phyloP scores from a whole-genome alignment of 92 coral and sea anemone genomes.

The Porites divaricata region DNA sequence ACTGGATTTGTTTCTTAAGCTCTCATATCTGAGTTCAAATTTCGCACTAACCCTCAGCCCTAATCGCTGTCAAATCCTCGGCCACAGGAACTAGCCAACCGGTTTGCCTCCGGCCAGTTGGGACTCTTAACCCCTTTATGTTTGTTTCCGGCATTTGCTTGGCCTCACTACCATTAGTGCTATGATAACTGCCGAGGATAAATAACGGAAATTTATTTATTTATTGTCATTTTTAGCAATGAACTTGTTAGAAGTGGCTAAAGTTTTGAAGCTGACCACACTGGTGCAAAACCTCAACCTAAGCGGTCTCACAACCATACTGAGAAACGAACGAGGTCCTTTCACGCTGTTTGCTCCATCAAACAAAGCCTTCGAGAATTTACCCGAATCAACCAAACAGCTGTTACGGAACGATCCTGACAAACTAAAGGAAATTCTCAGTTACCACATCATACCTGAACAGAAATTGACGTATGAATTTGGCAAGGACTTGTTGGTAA shows the following conservation, averaged over 20 bases:
- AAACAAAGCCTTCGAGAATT: constrained; percentile 78
- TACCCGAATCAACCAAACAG: constrained; percentile 62
- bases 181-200: too few relatives aligned
- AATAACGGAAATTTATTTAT: not conserved
- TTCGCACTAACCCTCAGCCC: too few relatives aligned
- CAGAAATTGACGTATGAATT: constrained; percentile 75
- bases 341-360: constrained; percentile 91
- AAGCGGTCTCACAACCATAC: constrained; percentile 52
- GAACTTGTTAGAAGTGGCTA: constrained; percentile 78
- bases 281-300: constrained; percentile 59
- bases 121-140: too few relatives aligned
- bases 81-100: too few relatives aligned
- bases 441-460: constrained; percentile 76
- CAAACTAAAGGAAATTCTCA: constrained; percentile 60
- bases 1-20: too few relatives aligned
- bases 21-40: too few relatives aligned
- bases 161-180: too few relatives aligned
- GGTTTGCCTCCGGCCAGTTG: too few relatives aligned
- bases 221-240: constrained; percentile 66
- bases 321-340: constrained; percentile 50
- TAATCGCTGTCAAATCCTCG: too few relatives aligned
- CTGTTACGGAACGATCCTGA: constrained; percentile 55
- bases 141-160: too few relatives aligned
- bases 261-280: constrained; percentile 70
- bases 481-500: constrained; percentile 75